Evolutionary conservation across 2,888 invertebrate genomes (phyloP), one percentile per base, ranked within the genome.

Genomic region (Phyllotreta cruciferae): DNA sequence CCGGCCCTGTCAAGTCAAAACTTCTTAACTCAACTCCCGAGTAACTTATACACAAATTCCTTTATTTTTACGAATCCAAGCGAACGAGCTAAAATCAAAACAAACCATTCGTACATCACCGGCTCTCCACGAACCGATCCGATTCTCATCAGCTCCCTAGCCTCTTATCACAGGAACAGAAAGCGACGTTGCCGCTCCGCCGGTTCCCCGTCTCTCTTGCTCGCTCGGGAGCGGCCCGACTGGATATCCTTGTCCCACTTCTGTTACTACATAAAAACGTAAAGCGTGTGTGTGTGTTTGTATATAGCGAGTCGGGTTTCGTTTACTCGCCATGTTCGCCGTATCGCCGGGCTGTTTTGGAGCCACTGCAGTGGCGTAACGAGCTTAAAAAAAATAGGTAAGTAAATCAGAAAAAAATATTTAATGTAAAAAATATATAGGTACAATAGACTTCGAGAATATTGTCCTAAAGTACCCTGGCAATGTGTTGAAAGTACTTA

Each of bases 171-270:
- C 62, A 49, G 57, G 64, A 60, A 64, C 57, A 66, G 63, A 69
- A 69, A 68, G 53, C 68, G 42, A 34, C 62, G 68, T 71, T 71
- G 70, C 70, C 70, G 53, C 11, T 45, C 61, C 54, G 11, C n/a
- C n/a, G n/a, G 6, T 10, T 4, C 6, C 42, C 57, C 41, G 55
- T 54, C 56, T 41, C 24, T 70, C 68, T 68, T 62, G 56, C 47
- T 69, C 54, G 44, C 10, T 45, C 14, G 47, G 60, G 56, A 37
- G 53, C 37, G 24, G 54, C 34, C 24, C 14, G 41, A 39, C 37
- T 11, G 10, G 56, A 42, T 42, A 44, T 60, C 55, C 50, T 53
- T 52, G 64, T 67, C 57, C 60, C 47, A 50, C 61, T 64, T 63
- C 55, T 57, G 52, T 60, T 62, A 64, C 63, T 58, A 58, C 56